phyloP scores from a whole-genome alignment of 2,113 vertebrate genomes.

The Suncus etruscus region DNA sequence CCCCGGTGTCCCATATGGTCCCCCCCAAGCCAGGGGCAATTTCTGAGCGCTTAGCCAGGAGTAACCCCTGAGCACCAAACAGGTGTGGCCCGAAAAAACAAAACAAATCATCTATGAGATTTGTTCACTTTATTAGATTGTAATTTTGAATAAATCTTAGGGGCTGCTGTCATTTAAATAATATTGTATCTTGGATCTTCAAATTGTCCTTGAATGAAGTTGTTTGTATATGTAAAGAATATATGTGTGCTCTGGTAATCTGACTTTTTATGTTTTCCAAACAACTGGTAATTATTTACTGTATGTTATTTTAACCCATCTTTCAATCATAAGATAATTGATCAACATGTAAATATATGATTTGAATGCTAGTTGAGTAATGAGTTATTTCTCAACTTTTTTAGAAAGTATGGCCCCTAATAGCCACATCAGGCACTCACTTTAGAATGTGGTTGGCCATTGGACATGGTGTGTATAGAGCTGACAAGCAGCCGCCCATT shows the following conservation, averaged over 20 bases:
- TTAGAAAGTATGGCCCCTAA: constrained; percentile 20
- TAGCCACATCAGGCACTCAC: not conserved
- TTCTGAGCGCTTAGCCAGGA: no score
- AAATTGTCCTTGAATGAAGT: constrained; percentile 59
- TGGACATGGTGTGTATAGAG: constrained; percentile 23
- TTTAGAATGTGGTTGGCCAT: constrained; percentile 43
- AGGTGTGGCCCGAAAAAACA: no score
- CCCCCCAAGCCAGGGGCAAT: no score
- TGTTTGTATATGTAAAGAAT: constrained; percentile 75
- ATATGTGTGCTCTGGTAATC: constrained; percentile 19
- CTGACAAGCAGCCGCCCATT: not conserved
- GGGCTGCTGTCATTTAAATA: constrained; percentile 52
- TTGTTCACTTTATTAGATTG: constrained; percentile 67
- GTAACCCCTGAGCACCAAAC: no score
- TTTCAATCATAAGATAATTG: constrained; percentile 77
- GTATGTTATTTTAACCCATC: constrained; percentile 79
- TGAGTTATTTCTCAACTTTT: constrained; percentile 42
- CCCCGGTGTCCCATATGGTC: no score
- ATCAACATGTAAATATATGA: constrained; percentile 84
- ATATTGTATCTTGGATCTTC: constrained; percentile 14
- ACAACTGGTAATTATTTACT: constrained; percentile 83
- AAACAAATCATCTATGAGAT: not conserved
- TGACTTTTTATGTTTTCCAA: constrained; percentile 26
- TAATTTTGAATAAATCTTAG: constrained; percentile 58
- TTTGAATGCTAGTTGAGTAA: constrained; percentile 74